These are phyloP conservation scores for Lutraria lutraria DNA, from an alignment of 2,888 invertebrate species.

Conservation along the genomic window DNA sequence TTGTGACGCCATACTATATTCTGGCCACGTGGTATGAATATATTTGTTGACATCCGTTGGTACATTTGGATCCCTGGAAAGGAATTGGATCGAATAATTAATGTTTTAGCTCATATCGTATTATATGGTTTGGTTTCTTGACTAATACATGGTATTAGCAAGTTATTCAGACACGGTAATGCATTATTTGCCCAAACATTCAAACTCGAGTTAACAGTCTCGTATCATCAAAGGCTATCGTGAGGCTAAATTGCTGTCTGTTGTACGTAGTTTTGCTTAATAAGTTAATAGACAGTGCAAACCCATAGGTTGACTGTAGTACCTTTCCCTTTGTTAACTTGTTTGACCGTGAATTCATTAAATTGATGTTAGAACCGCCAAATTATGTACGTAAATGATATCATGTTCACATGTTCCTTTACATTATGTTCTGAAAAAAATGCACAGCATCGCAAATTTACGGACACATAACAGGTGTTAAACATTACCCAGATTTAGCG, in stretches of 20 bases:
- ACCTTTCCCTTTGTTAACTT: too few species aligned
- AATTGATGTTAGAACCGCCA: too few species aligned
- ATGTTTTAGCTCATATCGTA: not conserved
- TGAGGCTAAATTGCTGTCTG: too few species aligned
- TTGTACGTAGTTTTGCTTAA: too few species aligned
- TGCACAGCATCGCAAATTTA: not conserved
- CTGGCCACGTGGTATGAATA: slow-evolving; percentile 54
- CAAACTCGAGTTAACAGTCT: not conserved
- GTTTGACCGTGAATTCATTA: too few species aligned
- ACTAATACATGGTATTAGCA: not conserved
- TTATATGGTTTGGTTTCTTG: not conserved
- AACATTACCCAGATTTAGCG: slow-evolving; percentile 92
- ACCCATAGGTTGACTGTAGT: too few species aligned
- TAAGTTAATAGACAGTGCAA: too few species aligned
- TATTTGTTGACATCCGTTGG: slow-evolving; percentile 41
- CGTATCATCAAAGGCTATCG: not conserved
- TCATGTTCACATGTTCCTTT: too few species aligned
- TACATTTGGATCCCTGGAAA: slow-evolving; percentile 54
- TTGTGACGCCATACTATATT: slow-evolving; percentile 47
- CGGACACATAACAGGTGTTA: not conserved
- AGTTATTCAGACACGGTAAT: not conserved
- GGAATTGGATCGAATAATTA: not conserved
- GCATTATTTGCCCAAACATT: too few species aligned
- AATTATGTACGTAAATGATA: too few species aligned
- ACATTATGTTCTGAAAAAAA: not conserved